A percentile compares a stretch with the other conserved stretches of the same genome.
Evolutionary conservation across 2,113 vertebrate species (phyloP).

Genomic region (Gymnobelideus leadbeateri): DNA sequence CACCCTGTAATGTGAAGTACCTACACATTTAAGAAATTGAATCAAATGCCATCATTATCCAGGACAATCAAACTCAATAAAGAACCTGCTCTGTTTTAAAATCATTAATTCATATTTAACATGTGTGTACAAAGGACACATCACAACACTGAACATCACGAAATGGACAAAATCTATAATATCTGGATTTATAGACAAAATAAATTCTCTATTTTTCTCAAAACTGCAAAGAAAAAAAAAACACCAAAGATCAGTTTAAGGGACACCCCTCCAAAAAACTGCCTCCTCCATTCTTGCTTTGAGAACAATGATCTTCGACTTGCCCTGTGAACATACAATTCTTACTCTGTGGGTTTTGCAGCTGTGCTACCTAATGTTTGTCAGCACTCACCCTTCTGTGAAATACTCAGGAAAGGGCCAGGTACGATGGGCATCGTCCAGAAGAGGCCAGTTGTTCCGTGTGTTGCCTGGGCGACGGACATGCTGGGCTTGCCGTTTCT

Average conservation of each 20-base stretch:
- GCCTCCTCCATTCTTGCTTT: not conserved
- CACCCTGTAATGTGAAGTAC: not conserved
- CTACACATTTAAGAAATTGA: not conserved
- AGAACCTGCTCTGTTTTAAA: slow-evolving; percentile 13
- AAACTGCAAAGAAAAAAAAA: not conserved
- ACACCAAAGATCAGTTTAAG: not conserved
- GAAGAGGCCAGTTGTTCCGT: slow-evolving; percentile 94
- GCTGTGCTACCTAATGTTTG: not conserved
- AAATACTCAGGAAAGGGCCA: slow-evolving; percentile 97
- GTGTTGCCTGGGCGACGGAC: slow-evolving; percentile 92
- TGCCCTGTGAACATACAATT: not conserved
- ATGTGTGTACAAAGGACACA: not conserved
- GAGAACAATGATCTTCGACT: not conserved
- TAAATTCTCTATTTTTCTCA: not conserved
- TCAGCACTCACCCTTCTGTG: slow-evolving; percentile 92
- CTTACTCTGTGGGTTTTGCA: not conserved
- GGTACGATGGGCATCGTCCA: slow-evolving; percentile 95
- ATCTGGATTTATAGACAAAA: not conserved
- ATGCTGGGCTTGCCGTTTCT: slow-evolving; percentile 96
- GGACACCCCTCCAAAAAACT: not conserved
- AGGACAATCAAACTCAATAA: not conserved
- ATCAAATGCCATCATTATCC: not conserved
- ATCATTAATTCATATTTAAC: not conserved
- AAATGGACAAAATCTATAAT: not conserved
- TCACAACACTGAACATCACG: not conserved